phyloP scores from a whole-genome alignment of 92 coral and sea anemone genomes.

The Palythoa heliodiscus region DNA sequence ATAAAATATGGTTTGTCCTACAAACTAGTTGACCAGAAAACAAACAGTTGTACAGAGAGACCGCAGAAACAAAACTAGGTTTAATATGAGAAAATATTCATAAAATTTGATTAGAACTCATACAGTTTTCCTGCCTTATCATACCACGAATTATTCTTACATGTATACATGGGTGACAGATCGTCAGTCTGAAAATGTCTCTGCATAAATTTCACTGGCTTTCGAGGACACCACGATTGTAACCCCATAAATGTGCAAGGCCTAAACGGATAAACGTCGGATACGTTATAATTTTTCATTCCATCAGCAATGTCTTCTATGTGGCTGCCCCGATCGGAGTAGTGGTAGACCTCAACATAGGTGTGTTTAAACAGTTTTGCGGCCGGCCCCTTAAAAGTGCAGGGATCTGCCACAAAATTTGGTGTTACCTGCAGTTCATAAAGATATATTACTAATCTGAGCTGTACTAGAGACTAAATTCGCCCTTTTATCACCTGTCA shows the following conservation, averaged over 20 bases:
- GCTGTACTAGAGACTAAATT: no score
- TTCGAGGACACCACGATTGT: constrained; percentile 19
- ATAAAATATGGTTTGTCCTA: no score
- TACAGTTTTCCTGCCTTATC: constrained; percentile 7
- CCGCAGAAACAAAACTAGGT: no score
- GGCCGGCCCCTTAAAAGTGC: constrained; percentile 12
- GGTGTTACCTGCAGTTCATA: constrained; percentile 2
- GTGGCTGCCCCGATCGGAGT: neutral
- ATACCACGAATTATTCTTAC: constrained; percentile 21
- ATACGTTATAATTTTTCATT: constrained; percentile 1
- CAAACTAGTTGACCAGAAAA: no score
- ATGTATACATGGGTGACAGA: constrained; percentile 19
- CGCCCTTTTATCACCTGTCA: no score
- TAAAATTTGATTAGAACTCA: neutral
- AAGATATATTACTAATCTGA: no score
- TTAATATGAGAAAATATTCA: no score
- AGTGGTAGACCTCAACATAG: constrained; percentile 11
- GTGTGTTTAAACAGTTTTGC: constrained; percentile 17
- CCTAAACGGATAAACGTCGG: neutral
- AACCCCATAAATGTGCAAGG: constrained; percentile 9
- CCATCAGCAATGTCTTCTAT: constrained; percentile 10
- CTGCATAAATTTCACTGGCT: neutral
- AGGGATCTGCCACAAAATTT: constrained; percentile 11
- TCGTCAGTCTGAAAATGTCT: neutral
- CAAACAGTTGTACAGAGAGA: no score